These are phyloP conservation scores for Sandelia bainsii DNA, from an alignment of 2,797 vertebrate genomes.

Conservation along the genomic window DNA sequence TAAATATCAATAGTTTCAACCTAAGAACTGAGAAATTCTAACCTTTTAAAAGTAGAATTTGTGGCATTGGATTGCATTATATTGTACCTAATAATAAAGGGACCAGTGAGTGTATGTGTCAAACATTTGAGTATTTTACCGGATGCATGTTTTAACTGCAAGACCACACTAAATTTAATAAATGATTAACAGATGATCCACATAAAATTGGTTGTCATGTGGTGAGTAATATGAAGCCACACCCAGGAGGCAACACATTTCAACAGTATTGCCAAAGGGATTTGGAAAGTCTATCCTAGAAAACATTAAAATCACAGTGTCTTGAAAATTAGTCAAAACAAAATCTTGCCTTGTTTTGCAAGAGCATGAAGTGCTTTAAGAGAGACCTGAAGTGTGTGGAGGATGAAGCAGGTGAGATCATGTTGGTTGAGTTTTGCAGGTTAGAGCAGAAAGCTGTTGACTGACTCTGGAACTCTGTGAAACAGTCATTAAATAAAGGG, in stretches of 20 bases:
- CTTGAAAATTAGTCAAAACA: background rate
- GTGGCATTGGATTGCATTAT: too few species aligned
- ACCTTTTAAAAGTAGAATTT: too few species aligned
- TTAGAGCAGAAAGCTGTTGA: conserved; percentile 3
- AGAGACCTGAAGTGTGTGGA: conserved; percentile 1
- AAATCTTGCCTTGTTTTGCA: conserved; percentile 10
- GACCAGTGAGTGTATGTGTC: too few species aligned
- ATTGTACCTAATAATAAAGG: too few species aligned
- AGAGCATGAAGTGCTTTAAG: background rate
- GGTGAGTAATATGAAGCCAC: conserved; percentile 4
- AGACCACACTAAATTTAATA: background rate
- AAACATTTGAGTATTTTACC: background rate
- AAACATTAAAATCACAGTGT: conserved; percentile 12
- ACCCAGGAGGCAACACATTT: conserved; percentile 4
- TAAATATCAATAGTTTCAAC: too few species aligned
- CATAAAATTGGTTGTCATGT: background rate
- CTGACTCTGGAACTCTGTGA: too few species aligned
- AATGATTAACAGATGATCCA: conserved; percentile 3
- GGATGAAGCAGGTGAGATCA: conserved; percentile 2
- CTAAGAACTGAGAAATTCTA: too few species aligned
- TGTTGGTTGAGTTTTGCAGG: background rate
- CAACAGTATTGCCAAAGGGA: background rate
- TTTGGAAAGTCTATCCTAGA: background rate
- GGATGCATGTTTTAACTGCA: background rate
- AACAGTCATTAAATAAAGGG: too few species aligned